phyloP scores from a whole-genome alignment of 2,888 invertebrate species.

The Teleiodes luculella region DNA sequence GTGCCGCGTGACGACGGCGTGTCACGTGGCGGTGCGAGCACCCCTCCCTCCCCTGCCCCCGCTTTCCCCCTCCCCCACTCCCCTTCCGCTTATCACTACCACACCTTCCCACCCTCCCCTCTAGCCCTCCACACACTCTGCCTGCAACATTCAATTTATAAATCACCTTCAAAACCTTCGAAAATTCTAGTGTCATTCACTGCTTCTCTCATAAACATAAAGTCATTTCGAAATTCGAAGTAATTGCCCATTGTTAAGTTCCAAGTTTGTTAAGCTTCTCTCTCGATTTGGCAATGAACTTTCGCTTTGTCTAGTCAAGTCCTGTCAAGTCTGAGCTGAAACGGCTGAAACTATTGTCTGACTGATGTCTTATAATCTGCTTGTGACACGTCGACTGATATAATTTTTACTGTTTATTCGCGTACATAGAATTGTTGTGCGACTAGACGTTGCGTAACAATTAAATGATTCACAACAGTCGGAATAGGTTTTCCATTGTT shows the following conservation, averaged over 20 bases:
- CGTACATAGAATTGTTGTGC: neutral
- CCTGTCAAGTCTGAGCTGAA: neutral
- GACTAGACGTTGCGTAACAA: neutral
- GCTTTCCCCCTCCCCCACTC: conserved; percentile 17
- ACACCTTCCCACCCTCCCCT: conserved; percentile 32
- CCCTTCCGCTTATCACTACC: conserved; percentile 37
- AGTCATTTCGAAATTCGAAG: conserved; percentile 3
- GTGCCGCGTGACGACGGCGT: conserved; percentile 49
- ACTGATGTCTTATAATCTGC: neutral
- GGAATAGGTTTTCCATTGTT: conserved; percentile 1
- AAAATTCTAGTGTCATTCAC: neutral
- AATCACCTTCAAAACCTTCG: conserved; percentile 29
- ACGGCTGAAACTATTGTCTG: no score
- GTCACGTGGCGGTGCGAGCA: conserved; percentile 44
- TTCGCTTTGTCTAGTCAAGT: neutral
- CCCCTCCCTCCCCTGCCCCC: conserved; percentile 21
- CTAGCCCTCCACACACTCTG: conserved; percentile 30
- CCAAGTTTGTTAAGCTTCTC: neutral
- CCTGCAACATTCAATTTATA: no score
- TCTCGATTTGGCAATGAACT: neutral
- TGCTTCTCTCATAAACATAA: neutral
- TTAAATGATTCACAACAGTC: neutral
- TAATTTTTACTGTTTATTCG: neutral
- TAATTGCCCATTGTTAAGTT: neutral
- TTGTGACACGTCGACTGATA: neutral